A percentile compares a stretch with the other conserved stretches of the same genome.
These are phyloP conservation scores for Holotrichia oblita DNA, from an alignment of 1,140 invertebrate species.

Conservation along the genomic window DNA sequence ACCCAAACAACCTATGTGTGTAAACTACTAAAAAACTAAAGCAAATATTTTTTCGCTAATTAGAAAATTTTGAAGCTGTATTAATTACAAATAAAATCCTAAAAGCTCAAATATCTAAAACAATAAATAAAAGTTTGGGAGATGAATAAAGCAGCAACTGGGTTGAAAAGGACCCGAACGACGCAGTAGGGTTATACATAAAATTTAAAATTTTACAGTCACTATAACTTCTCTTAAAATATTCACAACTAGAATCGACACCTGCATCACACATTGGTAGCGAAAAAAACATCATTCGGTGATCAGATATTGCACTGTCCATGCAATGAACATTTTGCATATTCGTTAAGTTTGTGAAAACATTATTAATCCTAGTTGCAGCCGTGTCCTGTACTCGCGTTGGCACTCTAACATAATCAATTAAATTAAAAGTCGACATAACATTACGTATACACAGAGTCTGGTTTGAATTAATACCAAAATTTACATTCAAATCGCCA, in stretches of 20 bases:
- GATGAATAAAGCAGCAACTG: no score
- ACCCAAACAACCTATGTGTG: no score
- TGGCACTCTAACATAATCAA: constrained; percentile 18
- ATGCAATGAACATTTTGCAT: background rate
- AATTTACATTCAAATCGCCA: background rate
- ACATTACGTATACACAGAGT: background rate
- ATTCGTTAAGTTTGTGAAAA: background rate
- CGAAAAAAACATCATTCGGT: background rate
- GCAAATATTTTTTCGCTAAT: no score
- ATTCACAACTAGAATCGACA: background rate
- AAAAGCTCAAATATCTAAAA: no score
- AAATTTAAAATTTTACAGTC: background rate
- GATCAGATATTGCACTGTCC: background rate
- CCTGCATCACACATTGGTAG: background rate
- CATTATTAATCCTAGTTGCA: constrained; percentile 4
- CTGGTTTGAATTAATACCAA: background rate
- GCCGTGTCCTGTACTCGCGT: background rate
- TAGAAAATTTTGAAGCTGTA: no score
- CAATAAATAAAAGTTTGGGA: no score
- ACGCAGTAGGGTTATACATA: no score
- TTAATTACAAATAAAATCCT: no score
- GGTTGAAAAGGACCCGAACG: no score
- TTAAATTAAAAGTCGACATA: background rate
- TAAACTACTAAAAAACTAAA: no score
- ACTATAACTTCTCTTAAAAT: background rate